These are phyloP conservation scores for Popillia japonica DNA, from an alignment of 1,140 invertebrate genomes.

Conservation along the genomic window DNA sequence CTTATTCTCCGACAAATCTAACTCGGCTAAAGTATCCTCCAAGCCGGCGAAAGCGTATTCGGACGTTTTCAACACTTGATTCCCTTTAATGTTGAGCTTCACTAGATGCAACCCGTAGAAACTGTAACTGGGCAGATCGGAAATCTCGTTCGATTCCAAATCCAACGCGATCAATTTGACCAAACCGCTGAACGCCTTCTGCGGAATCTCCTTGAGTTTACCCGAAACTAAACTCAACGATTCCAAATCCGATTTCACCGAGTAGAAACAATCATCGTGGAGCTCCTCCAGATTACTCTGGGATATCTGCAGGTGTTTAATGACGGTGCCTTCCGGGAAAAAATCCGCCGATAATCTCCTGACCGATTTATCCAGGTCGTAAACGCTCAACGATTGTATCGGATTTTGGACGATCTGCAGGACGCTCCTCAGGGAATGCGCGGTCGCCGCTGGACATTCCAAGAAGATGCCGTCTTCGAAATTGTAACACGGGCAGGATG, in stretches of 20 bases:
- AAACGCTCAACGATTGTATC: constrained; percentile 86
- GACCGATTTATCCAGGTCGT: constrained; percentile 81
- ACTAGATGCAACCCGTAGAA: constrained; percentile 84
- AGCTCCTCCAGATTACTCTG: constrained; percentile 80
- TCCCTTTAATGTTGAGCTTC: constrained; percentile 86
- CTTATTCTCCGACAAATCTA: constrained; percentile 88
- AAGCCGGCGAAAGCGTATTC: constrained; percentile 87
- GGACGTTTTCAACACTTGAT: constrained; percentile 76
- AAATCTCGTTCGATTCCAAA: constrained; percentile 86
- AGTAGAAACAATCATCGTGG: constrained; percentile 76
- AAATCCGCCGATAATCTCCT: constrained; percentile 73
- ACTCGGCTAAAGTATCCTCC: constrained; percentile 79
- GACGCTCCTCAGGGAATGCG: constrained; percentile 61
- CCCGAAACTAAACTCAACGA: constrained; percentile 83
- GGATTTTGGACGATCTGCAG: constrained; percentile 67
- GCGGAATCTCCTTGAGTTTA: constrained; percentile 80
- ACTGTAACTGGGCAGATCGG: constrained; percentile 83
- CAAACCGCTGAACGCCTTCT: constrained; percentile 79
- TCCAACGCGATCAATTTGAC: constrained; percentile 78
- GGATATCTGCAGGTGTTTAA: constrained; percentile 83
- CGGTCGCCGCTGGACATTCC: constrained; percentile 84
- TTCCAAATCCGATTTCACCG: constrained; percentile 78
- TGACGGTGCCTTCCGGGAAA: constrained; percentile 75
- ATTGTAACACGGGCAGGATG: constrained; percentile 88
- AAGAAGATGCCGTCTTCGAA: constrained; percentile 90